Percentiles rank a stretch among this genome's conserved stretches.
Evolutionary conservation across 2,888 invertebrate species (phyloP).

Genomic region (Syrphus vitripennis): DNA sequence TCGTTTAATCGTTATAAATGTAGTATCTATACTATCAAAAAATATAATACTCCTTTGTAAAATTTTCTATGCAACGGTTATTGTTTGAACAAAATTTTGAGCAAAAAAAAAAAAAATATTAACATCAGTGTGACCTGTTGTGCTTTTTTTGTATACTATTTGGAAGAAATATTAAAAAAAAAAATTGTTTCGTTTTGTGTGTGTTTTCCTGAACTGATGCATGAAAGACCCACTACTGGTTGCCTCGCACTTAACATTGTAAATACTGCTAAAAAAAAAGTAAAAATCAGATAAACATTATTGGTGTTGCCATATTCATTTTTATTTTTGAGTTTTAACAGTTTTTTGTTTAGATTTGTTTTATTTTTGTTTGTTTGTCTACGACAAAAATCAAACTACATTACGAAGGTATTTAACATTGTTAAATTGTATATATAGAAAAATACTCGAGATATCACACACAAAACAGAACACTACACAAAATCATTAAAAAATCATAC

Average conservation of each 20-base stretch:
- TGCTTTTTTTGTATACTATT: slow-evolving; percentile 6
- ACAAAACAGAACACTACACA: not conserved
- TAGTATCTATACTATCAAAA: not conserved
- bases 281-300: slow-evolving; percentile 14
- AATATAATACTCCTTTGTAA: not conserved
- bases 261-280: slow-evolving; percentile 12
- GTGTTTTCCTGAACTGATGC: slow-evolving; percentile 72
- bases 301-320: slow-evolving; percentile 36
- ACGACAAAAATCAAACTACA: not conserved
- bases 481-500: not conserved
- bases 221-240: slow-evolving; percentile 81
- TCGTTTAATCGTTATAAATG: slow-evolving; percentile 20
- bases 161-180: not conserved
- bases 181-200: slow-evolving; percentile 62
- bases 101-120: not conserved
- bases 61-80: slow-evolving; percentile 6
- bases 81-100: slow-evolving; percentile 3
- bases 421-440: not conserved
- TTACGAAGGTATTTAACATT: not conserved
- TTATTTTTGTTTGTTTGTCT: not conserved
- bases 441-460: not conserved
- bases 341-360: not conserved
- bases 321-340: not conserved
- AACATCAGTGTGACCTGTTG: slow-evolving; percentile 15
- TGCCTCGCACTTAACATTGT: slow-evolving; percentile 61